Evolutionary conservation across 1,140 invertebrate genomes (phyloP), one percentile per base, ranked within the genome.

Genomic region (Zelostemma sp.): DNA sequence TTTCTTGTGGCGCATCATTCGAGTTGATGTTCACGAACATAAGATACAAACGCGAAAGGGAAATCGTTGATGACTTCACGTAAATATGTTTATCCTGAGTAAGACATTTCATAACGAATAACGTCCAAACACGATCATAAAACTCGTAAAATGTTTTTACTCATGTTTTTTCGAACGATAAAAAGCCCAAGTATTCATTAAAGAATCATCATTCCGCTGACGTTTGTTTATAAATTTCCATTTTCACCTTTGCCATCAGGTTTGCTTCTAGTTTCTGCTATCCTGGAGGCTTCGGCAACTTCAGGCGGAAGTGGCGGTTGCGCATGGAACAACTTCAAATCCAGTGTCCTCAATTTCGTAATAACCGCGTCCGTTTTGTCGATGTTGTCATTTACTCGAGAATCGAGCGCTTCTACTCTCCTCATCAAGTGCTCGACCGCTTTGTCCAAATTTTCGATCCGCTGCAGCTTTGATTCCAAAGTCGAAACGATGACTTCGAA

Each of bases 401-500:
- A 91, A 80, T 95, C 93, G 16, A 95, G 81, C 3, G 89, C 89
- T 82, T 95, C 93, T 0, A 95, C 91, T 74, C 93, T 85, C 69
- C 93, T 86, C 91, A 94, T 94, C 43, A 96, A 81, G 76, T 94
- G 91, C 76, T 95, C 93, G 0, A 95, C 91, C 0, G 93, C 93
- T 80, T 93, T 92, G 76, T 95, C 94, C 41, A 96, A 80, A 79
- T 93, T 95, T 77, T 95, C 94, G 71, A 95, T 94, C 58, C 93
- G 87, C 75, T 94, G 92, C 1, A 96, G 85, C 86, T 95, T 95
- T 8, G 91, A 92, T 79, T 96, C 93, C 66, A 96, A 85, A 9
- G 93, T 95, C 55, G 92, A 93, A 15, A 95, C 92, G 65, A 95
- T 93, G 6, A 93, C 92, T 82, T 95, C 94, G 83, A 95, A 95